Percentiles rank a stretch among this genome's conserved stretches.
Conservation (phyloP, 64 coral and sea anemone species). For the Montipora efflorescens region DNA sequence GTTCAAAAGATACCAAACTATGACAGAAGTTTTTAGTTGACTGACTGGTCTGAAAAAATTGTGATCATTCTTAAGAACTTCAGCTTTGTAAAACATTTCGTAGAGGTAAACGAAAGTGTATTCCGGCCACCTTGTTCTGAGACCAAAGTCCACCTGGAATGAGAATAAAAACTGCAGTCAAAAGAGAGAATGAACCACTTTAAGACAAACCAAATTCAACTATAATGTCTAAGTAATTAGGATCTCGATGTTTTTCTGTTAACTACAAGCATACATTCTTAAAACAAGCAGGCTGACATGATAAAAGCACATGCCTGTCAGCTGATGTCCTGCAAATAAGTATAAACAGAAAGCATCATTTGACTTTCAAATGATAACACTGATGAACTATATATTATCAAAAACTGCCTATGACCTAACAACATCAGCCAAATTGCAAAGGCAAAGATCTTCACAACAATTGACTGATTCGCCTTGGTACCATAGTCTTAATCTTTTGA, state of each 20-base stretch:
- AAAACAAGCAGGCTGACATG: conserved; percentile 10
- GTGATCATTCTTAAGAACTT: conserved; percentile 97
- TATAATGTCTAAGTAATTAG: not conserved
- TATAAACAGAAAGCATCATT: not conserved
- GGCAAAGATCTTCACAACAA: no score
- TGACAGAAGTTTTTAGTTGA: conserved; percentile 99
- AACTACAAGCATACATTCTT: not conserved
- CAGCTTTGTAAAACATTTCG: conserved; percentile 99
- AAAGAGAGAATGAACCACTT: not conserved
- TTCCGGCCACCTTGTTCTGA: conserved; percentile 91
- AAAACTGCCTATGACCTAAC: no score
- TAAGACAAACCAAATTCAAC: not conserved
- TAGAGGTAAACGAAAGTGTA: conserved; percentile 97
- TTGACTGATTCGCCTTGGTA: no score
- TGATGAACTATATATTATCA: no score
- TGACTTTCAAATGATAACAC: no score
- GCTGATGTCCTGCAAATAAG: not conserved
- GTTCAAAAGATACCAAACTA: conserved; percentile 99
- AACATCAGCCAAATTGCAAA: no score
- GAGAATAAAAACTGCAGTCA: conserved; percentile 16
- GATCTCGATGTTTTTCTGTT: not conserved
- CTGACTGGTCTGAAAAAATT: conserved; percentile 99
- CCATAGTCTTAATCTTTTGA: no score
- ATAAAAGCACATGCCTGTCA: not conserved
- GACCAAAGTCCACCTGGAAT: conserved; percentile 92